Evolutionary conservation across 2,797 vertebrate species (phyloP), one percentile per base, ranked within the genome.

Genomic region (Parambassis ranga): DNA sequence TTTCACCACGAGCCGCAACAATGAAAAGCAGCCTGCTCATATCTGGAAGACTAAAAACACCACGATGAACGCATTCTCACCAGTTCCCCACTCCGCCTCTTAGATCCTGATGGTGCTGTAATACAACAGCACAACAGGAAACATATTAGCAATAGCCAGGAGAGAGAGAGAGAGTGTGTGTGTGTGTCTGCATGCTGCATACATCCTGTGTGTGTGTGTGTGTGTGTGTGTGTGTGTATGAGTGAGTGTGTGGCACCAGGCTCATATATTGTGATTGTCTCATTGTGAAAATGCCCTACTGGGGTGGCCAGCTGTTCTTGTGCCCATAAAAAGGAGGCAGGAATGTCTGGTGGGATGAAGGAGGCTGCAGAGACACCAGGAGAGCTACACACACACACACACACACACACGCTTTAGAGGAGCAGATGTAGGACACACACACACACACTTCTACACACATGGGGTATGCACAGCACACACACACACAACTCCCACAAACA

Each of bases 261-360:
- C 77, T 84, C 75, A 80, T 86, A 83, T 85, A 86, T 83, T 87
- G 83, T 81, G 75, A 81, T 77, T 76, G 81, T 87, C 82, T 87
- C 82, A 89, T 86, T 89, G 79, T 87, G 81, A 78, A 84, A 84
- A 83, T 81, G 85, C 83, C 82, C 83, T 82, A 85, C 87, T 87
- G 79, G 93, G 94, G 92, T 91, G 92, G 93, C 95, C 95, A 95
- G 95, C 94, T 96, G 95, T 95, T 95, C 92, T 89, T 92, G 91
- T 92, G 91, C 93, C 93, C 93, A 94, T 94, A 95, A 94, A 95
- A 93, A 95, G 91, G 93, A 94, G 90, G 91, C 92, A 86, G 78
- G 76, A 58, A 92, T 93, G 94, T 94, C 94, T 95, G 93, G 89
- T 93, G 94, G 94, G 93, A 94, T 93, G 93, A 77, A 75, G 71